Evolutionary conservation across 2,113 vertebrate species (phyloP).

Genomic region (Struthidea cinerea): DNA sequence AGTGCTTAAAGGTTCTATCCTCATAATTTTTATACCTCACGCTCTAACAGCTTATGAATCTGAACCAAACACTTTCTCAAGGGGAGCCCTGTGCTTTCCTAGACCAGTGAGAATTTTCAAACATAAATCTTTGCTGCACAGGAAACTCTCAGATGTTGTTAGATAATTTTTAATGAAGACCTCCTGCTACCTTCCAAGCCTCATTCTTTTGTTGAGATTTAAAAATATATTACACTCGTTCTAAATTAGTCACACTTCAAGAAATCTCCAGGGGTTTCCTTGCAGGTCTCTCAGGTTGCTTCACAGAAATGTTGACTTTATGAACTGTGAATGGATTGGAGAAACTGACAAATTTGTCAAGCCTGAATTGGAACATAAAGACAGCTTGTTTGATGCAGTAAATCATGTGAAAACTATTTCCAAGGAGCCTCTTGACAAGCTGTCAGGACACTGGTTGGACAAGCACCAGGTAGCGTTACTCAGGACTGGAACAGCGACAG

Average conservation of each 20-base stretch:
- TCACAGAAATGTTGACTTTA: conserved; percentile 32
- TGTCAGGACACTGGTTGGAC: conserved; percentile 59
- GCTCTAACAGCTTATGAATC: neutral
- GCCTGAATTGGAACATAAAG: conserved; percentile 36
- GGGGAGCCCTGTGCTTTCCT: neutral
- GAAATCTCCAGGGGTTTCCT: neutral
- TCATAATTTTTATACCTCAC: neutral
- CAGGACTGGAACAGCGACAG: neutral
- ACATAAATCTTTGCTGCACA: neutral
- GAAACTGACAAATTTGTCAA: conserved; percentile 60
- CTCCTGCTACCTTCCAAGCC: neutral
- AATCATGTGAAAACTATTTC: conserved; percentile 66
- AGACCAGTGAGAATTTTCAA: neutral
- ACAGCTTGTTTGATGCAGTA: conserved; percentile 57
- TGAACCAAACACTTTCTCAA: neutral
- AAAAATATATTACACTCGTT: neutral
- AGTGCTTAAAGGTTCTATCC: neutral
- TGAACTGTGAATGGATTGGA: conserved; percentile 31
- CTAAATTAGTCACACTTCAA: conserved; percentile 10
- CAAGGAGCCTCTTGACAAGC: conserved; percentile 62
- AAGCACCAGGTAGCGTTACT: conserved; percentile 4
- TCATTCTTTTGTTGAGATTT: neutral
- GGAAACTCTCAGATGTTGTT: neutral
- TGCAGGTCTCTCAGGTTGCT: neutral
- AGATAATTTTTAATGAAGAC: neutral